Conservation (phyloP, 2,113 vertebrate genomes). For the Heptranchias perlo region DNA sequence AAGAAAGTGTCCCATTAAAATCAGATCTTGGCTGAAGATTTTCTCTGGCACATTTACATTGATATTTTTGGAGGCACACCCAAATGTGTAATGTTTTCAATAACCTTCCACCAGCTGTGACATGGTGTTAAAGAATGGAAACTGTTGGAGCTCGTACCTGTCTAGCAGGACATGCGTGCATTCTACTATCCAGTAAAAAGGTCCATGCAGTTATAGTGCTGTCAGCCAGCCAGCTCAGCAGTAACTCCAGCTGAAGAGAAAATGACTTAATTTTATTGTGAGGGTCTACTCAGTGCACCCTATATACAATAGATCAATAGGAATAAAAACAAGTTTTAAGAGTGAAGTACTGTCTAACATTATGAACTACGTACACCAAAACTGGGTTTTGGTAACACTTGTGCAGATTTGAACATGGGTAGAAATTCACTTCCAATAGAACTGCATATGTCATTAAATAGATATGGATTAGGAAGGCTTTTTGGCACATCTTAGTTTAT, state of each 20-base stretch:
- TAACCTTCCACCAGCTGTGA: neutral
- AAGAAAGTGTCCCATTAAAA: conserved; percentile 4
- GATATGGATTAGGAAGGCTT: neutral
- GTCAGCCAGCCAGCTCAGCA: neutral
- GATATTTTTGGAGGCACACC: neutral
- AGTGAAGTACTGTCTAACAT: neutral
- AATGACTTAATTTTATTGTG: neutral
- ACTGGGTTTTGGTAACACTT: neutral
- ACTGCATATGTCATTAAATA: neutral
- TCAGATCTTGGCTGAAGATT: neutral
- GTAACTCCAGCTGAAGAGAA: neutral
- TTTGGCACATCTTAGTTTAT: neutral
- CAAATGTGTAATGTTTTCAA: neutral
- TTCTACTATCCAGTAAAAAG: neutral
- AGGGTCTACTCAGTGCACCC: neutral
- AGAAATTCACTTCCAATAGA: neutral
- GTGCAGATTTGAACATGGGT: neutral
- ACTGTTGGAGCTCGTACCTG: neutral
- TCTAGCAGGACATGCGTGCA: neutral
- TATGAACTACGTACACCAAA: neutral
- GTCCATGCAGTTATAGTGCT: neutral
- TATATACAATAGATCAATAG: neutral
- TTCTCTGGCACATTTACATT: neutral
- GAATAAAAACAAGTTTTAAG: neutral
- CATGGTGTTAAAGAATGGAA: neutral